A percentile compares a stretch with the other conserved stretches of the same genome.
Conservation (phyloP, 92 coral and sea anemone species). For the Palythoa grandis region DNA sequence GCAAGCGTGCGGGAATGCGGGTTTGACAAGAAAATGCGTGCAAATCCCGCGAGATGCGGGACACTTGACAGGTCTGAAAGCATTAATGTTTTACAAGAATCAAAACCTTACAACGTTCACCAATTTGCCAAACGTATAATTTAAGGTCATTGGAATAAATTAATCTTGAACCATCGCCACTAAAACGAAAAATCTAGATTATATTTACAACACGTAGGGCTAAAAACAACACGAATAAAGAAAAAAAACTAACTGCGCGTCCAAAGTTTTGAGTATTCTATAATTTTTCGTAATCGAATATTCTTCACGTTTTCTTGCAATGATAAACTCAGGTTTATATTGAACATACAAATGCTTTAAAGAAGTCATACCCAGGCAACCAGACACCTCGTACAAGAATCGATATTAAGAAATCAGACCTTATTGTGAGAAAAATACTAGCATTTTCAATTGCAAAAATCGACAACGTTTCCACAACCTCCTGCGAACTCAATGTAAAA, state of each 20-base stretch:
- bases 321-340: not conserved
- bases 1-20: too few species aligned
- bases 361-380: not conserved
- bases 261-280: not conserved
- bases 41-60: too few species aligned
- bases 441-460: slow-evolving; percentile 7
- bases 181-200: slow-evolving; percentile 24
- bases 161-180: slow-evolving; percentile 4
- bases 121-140: not conserved
- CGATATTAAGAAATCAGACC: not conserved
- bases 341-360: not conserved
- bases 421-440: not conserved
- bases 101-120: slow-evolving; percentile 15
- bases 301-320: not conserved
- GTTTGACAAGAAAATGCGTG: too few species aligned
- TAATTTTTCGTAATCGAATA: not conserved
- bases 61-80: too few species aligned
- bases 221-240: too few species aligned
- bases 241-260: not conserved
- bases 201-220: not conserved
- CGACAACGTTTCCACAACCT: not conserved
- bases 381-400: not conserved
- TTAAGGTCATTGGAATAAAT: slow-evolving; percentile 38
- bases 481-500: slow-evolving; percentile 24
- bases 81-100: slow-evolving; percentile 41